Base-by-base conservation (phyloP, 2,797 vertebrate genomes). In the Diglossa cyanea region DNA sequence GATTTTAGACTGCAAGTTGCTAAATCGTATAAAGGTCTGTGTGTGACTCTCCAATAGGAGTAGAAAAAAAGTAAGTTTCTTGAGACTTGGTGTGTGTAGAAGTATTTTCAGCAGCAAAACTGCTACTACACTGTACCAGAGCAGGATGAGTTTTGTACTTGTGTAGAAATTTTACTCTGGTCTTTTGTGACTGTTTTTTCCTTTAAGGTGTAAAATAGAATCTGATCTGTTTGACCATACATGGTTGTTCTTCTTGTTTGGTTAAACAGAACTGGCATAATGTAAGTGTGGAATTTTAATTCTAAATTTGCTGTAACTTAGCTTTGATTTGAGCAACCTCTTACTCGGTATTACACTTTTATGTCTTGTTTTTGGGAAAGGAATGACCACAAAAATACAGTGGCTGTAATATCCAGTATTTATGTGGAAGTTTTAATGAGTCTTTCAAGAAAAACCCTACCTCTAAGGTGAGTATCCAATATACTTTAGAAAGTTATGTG, bases 41-140 rank as follows among this genome's bases (percentile, higher is more conserved):
- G 6, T 47, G n/a, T 57, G 60, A 60, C 13, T 85, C 9, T 37
- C 35, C 50, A 60, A 15, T 24, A 60, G 25, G 24, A 79, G 42
- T 39, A 53, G 51, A 24, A 90, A 45, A 57, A 42, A 55, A 47
- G 1, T 33, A 45, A 78, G 30, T 82, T 55, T 55, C 40, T 78
- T 26, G 66, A 40, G 80, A 55, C 21, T 48, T 84, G 19, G 4
- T 55, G 5, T 63, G 19, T 67, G 48, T 33, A 61, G 61, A 81
- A 81, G 17, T 17, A 47, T 93, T 91, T 89, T 91, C 72, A 82
- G 39, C 55, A 76, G 51, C n/a, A 70, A 75, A 91, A 39, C 6
- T 53, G 35, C 5, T 72, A 62, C 44, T 79, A 28, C 16, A 18
- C 3, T 72, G 5, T 37, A 50, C 10, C 39, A 53, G 42, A 78